Percentiles rank a stretch among this genome's conserved stretches.
These are phyloP conservation scores for Deroplatys truncata DNA, from an alignment of 2,888 invertebrate genomes.

Conservation along the genomic window DNA sequence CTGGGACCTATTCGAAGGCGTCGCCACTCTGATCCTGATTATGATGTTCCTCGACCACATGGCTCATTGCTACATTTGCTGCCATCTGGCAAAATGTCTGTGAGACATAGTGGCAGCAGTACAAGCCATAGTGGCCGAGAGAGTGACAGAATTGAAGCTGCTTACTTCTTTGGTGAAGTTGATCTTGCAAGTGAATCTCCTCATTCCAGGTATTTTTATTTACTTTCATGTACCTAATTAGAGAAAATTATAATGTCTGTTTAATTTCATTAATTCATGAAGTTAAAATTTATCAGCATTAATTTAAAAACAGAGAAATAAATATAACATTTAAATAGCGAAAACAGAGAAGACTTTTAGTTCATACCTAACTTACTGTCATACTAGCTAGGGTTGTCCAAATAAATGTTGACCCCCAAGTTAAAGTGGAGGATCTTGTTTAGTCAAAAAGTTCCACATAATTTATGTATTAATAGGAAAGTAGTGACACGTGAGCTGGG, in stretches of 20 bases:
- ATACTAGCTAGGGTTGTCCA: no score
- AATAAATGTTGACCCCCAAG: no score
- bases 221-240: background rate
- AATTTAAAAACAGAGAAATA: background rate
- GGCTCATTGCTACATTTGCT: conserved; percentile 37
- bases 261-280: no score
- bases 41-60: conserved; percentile 49
- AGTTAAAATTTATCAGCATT: background rate
- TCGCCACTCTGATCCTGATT: conserved; percentile 44
- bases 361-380: no score
- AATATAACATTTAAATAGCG: no score
- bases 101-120: background rate
- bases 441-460: no score
- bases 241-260: no score
- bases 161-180: conserved; percentile 41
- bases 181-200: background rate
- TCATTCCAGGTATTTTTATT: background rate
- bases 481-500: no score
- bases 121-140: conserved; percentile 1
- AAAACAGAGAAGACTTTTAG: no score
- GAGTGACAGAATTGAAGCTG: conserved; percentile 39
- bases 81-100: background rate
- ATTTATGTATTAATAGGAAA: no score
- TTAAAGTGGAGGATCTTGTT: no score
- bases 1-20: conserved; percentile 32